A percentile compares a stretch with the other conserved stretches of the same genome.
Evolutionary conservation across 2,797 vertebrate genomes (phyloP).

Genomic region (Coccyzus lansbergi): DNA sequence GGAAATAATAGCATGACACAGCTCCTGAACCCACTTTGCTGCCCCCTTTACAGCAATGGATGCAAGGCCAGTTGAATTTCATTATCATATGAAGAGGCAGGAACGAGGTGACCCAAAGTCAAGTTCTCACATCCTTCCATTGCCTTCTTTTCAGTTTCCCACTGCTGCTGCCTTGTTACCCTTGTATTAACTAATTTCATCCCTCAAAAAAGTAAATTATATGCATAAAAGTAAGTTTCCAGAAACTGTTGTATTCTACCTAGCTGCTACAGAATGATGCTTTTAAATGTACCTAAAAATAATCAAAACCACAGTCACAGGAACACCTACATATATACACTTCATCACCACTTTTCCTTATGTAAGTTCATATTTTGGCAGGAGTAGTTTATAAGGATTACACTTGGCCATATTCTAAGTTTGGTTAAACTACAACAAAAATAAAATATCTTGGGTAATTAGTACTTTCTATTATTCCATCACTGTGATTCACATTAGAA

Average conservation of each 20-base stretch:
- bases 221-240: background rate
- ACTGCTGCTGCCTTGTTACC: background rate
- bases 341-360: background rate
- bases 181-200: background rate
- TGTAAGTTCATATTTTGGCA: constrained; percentile 13
- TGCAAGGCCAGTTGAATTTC: background rate
- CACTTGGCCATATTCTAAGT: background rate
- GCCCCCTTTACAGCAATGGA: background rate
- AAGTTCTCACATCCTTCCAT: background rate
- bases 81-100: background rate
- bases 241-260: background rate
- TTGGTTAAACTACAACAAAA: background rate
- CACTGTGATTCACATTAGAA: background rate
- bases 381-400: background rate
- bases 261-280: background rate
- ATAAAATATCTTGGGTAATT: background rate
- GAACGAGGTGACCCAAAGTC: background rate
- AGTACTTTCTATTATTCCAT: background rate
- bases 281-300: background rate
- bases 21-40: background rate
- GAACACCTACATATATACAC: background rate
- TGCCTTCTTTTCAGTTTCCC: background rate
- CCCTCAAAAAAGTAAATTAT: background rate
- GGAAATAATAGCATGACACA: background rate
- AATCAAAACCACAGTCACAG: background rate